Evolutionary conservation across 2,797 vertebrate genomes (phyloP).

Genomic region (Hoplostethus atlanticus): DNA sequence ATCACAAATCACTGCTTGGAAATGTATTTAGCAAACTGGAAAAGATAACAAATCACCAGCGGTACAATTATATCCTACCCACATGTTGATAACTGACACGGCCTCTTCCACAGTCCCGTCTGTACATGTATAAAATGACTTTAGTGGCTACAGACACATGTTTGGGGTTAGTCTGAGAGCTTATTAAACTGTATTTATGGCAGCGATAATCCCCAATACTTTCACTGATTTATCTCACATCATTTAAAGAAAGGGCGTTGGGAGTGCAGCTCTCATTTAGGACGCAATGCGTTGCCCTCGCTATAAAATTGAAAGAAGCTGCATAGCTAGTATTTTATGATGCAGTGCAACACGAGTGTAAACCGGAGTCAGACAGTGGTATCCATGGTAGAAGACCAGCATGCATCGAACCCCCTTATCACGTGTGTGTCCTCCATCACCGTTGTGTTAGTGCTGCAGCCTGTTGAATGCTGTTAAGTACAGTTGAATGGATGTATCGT

Average conservation of each 20-base stretch:
- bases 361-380: conserved; percentile 18
- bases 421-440: conserved; percentile 34
- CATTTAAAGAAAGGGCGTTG: conserved; percentile 14
- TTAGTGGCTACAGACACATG: conserved; percentile 50
- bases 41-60: conserved; percentile 13
- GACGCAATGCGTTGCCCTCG: conserved; percentile 39
- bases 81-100: conserved; percentile 28
- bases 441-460: conserved; percentile 17
- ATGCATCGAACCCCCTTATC: conserved; percentile 26
- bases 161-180: conserved; percentile 53
- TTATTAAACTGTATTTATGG: conserved; percentile 67
- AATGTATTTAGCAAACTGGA: not conserved
- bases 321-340: conserved; percentile 40
- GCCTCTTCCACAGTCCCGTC: not conserved
- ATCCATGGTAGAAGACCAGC: conserved; percentile 23
- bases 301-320: conserved; percentile 27
- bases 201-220: conserved; percentile 47
- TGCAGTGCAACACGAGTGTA: conserved; percentile 21
- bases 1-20: conserved; percentile 5
- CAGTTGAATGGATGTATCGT: conserved; percentile 12
- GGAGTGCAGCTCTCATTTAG: conserved; percentile 18
- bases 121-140: conserved; percentile 15
- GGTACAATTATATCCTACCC: conserved; percentile 24
- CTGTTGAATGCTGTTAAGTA: not conserved
- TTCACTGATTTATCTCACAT: conserved; percentile 33